A percentile compares a stretch with the other conserved stretches of the same genome.
Conservation (phyloP, 2,888 invertebrate genomes). For the Parnassius smintheus region DNA sequence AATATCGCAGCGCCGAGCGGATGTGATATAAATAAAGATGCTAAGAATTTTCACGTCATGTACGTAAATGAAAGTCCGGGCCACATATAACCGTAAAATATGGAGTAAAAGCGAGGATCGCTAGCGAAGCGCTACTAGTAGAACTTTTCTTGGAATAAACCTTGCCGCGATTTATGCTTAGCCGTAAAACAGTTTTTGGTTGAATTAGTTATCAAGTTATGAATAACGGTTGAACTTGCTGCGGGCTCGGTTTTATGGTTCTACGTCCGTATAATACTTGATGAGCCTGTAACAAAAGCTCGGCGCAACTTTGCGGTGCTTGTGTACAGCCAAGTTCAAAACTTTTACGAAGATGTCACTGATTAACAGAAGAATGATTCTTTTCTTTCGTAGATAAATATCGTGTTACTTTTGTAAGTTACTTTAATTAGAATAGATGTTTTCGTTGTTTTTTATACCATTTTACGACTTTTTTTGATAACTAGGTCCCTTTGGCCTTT, state of each 20-base stretch:
- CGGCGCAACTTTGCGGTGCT: constrained; percentile 7
- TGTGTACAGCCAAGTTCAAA: background rate
- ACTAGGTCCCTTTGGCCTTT: too few species aligned
- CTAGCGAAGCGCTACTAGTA: constrained; percentile 20
- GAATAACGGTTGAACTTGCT: constrained; percentile 57
- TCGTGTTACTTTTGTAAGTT: background rate
- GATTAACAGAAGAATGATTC: constrained; percentile 4
- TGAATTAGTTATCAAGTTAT: constrained; percentile 65
- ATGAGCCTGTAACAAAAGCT: constrained; percentile 27
- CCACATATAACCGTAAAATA: constrained; percentile 26
- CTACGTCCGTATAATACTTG: constrained; percentile 32
- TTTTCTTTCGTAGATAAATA: constrained; percentile 1
- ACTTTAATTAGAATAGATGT: too few species aligned
- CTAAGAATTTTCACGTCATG: constrained; percentile 24
- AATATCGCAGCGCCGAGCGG: constrained; percentile 1
- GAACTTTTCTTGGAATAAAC: constrained; percentile 44
- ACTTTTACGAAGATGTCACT: constrained; percentile 5
- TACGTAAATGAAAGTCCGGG: constrained; percentile 22
- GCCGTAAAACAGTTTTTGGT: constrained; percentile 60
- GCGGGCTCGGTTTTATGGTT: constrained; percentile 35
- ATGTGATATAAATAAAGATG: constrained; percentile 15
- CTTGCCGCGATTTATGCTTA: constrained; percentile 61
- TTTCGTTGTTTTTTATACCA: too few species aligned
- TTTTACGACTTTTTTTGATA: too few species aligned
- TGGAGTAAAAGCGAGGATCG: constrained; percentile 18